Percentiles rank a stretch among this genome's conserved stretches.
These are phyloP conservation scores for Malacoctenus gilli DNA, from an alignment of 2,797 vertebrate genomes.

Conservation along the genomic window DNA sequence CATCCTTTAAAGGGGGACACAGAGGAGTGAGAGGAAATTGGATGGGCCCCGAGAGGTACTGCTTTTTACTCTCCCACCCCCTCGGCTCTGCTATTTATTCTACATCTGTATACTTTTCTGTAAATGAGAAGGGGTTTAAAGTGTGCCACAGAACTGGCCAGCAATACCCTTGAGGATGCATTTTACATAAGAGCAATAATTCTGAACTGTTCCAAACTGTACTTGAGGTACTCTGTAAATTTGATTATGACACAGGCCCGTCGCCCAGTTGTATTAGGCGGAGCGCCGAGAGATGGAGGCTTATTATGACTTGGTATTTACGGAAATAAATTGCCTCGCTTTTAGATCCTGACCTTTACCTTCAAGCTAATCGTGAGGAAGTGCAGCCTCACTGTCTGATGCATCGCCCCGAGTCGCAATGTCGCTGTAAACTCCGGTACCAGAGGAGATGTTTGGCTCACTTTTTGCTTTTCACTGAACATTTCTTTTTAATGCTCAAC, in stretches of 20 bases:
- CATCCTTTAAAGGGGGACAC: slow-evolving; percentile 27
- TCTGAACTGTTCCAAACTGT: slow-evolving; percentile 18
- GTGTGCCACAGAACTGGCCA: slow-evolving; percentile 1
- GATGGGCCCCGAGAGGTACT: not conserved
- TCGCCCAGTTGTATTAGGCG: slow-evolving; percentile 19
- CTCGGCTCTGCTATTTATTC: slow-evolving; percentile 28
- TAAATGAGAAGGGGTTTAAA: slow-evolving; percentile 13
- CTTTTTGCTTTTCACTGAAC: no score
- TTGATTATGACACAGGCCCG: slow-evolving; percentile 20
- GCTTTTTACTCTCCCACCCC: slow-evolving; percentile 1
- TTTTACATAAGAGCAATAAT: slow-evolving; percentile 22
- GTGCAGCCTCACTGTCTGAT: slow-evolving; percentile 26
- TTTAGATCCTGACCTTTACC: slow-evolving; percentile 59
- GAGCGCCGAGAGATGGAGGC: slow-evolving; percentile 17
- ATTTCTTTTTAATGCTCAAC: no score
- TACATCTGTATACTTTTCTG: slow-evolving; percentile 18
- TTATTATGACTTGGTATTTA: slow-evolving; percentile 57
- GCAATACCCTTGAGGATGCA: slow-evolving; percentile 5
- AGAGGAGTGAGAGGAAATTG: slow-evolving; percentile 18
- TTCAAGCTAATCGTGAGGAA: slow-evolving; percentile 46
- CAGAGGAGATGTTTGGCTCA: slow-evolving; percentile 6
- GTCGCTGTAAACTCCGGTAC: slow-evolving; percentile 24
- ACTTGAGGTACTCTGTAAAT: slow-evolving; percentile 37
- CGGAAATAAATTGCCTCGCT: slow-evolving; percentile 51
- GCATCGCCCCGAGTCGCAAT: slow-evolving; percentile 18